These are phyloP conservation scores for Mizuhopecten yessoensis DNA, from an alignment of 1,140 invertebrate genomes.

Conservation along the genomic window DNA sequence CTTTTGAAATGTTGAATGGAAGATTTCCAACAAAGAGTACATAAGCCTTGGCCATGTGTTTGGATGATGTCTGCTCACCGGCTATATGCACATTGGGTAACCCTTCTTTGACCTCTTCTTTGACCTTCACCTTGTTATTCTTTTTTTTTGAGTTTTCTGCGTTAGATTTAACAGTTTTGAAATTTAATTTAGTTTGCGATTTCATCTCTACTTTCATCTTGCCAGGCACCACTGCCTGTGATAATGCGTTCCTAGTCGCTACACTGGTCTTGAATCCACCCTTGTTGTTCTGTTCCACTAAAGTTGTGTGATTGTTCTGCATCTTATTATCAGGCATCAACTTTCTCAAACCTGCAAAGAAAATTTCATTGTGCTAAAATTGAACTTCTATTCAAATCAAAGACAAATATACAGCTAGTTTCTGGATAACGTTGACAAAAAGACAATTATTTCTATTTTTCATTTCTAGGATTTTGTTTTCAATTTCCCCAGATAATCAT, in stretches of 20 bases:
- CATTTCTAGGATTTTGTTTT: no score
- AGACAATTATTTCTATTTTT: no score
- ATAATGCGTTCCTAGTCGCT: background rate
- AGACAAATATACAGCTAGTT: no score
- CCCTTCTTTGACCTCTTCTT: constrained; percentile 1
- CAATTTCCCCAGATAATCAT: no score
- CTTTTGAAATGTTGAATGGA: constrained; percentile 73
- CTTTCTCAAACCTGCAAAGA: background rate
- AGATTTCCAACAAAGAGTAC: constrained; percentile 78
- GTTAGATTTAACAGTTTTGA: constrained; percentile 20
- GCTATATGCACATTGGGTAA: background rate
- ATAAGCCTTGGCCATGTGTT: constrained; percentile 67
- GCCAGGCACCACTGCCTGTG: background rate
- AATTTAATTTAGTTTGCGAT: constrained; percentile 12
- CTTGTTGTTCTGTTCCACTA: constrained; percentile 26
- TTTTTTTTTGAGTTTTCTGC: constrained; percentile 21
- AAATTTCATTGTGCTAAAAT: no score
- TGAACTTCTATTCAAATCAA: no score
- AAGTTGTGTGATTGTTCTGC: background rate
- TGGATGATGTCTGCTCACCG: constrained; percentile 28
- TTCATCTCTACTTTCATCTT: constrained; percentile 29
- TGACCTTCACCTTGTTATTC: background rate
- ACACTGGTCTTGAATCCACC: background rate
- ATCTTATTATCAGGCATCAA: background rate
- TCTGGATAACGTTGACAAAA: no score